These are phyloP conservation scores for Nymphalis c-album DNA, from an alignment of 2,888 invertebrate genomes.

Conservation along the genomic window DNA sequence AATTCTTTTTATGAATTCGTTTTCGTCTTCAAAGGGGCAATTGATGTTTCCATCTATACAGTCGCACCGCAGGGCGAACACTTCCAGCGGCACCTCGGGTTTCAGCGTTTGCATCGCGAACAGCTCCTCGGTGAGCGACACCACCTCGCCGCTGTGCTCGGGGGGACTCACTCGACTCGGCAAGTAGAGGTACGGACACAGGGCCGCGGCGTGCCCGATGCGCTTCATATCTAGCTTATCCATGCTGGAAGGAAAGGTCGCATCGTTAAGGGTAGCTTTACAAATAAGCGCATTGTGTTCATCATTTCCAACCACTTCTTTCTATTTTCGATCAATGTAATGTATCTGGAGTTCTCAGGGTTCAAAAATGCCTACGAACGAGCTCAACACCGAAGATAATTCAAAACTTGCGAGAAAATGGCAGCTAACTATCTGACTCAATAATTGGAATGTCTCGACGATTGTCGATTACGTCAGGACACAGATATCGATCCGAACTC, in stretches of 20 bases:
- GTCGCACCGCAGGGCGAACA: conserved; percentile 49
- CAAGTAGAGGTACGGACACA: conserved; percentile 44
- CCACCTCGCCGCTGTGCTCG: conserved; percentile 34
- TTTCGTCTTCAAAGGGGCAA: conserved; percentile 54
- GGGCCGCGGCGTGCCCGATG: conserved; percentile 52
- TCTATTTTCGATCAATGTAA: too few relatives aligned
- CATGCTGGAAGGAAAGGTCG: conserved; percentile 43
- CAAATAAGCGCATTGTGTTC: too few relatives aligned
- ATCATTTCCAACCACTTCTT: too few relatives aligned
- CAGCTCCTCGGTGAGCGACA: conserved; percentile 39
- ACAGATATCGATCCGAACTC: too few relatives aligned
- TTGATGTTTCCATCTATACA: conserved; percentile 50
- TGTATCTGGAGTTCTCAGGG: too few relatives aligned
- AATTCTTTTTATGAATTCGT: conserved; percentile 42
- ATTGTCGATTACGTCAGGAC: too few relatives aligned
- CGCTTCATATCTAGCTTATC: conserved; percentile 42
- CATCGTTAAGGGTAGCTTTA: too few relatives aligned
- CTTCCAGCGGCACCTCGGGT: conserved; percentile 29
- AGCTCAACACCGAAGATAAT: too few relatives aligned
- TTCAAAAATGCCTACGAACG: too few relatives aligned
- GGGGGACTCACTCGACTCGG: neutral
- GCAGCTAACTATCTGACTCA: too few relatives aligned
- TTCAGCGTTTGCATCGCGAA: conserved; percentile 26
- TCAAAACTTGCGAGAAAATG: too few relatives aligned
- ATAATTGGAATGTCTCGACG: too few relatives aligned